Conservation (phyloP, 1,140 invertebrate species). For the Drosophila ogumai region DNA sequence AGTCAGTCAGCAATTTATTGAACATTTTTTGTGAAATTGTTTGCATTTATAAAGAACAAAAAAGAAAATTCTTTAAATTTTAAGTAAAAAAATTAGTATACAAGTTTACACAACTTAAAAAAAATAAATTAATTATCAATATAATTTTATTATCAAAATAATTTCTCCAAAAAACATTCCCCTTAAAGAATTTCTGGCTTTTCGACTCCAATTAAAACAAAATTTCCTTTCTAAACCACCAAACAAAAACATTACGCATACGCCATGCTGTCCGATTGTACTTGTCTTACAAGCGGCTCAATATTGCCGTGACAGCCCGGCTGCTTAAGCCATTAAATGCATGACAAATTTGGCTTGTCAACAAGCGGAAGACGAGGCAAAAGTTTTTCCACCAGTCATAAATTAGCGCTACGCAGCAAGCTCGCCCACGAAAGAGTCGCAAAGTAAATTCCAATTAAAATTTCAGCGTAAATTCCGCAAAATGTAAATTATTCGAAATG, state of each 20-base stretch:
- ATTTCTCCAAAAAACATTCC: neutral
- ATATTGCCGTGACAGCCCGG: slow-evolving; percentile 33
- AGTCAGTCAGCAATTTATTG: neutral
- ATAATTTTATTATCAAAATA: neutral
- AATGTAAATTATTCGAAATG: slow-evolving; percentile 83
- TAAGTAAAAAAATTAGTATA: too few relatives aligned
- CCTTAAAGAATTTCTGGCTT: neutral
- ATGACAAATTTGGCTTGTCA: slow-evolving; percentile 77
- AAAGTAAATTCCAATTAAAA: slow-evolving; percentile 84
- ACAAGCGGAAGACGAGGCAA: slow-evolving; percentile 67
- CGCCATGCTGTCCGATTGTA: slow-evolving; percentile 25
- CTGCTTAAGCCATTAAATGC: slow-evolving; percentile 79
- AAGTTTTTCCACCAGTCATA: slow-evolving; percentile 72
- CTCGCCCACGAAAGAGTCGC: slow-evolving; percentile 49
- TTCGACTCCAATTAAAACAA: neutral
- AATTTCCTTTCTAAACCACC: neutral
- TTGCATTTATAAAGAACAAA: rapidly evolving
- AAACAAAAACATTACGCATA: slow-evolving; percentile 26
- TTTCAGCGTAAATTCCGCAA: slow-evolving; percentile 80
- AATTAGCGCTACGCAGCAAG: slow-evolving; percentile 52
- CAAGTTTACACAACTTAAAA: neutral
- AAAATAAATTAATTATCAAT: neutral
- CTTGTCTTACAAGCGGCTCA: slow-evolving; percentile 36
- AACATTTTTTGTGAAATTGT: neutral
- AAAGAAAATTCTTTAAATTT: too few relatives aligned